Conservation (phyloP, 64 coral and sea anemone species). For the Anthopleura sola region DNA sequence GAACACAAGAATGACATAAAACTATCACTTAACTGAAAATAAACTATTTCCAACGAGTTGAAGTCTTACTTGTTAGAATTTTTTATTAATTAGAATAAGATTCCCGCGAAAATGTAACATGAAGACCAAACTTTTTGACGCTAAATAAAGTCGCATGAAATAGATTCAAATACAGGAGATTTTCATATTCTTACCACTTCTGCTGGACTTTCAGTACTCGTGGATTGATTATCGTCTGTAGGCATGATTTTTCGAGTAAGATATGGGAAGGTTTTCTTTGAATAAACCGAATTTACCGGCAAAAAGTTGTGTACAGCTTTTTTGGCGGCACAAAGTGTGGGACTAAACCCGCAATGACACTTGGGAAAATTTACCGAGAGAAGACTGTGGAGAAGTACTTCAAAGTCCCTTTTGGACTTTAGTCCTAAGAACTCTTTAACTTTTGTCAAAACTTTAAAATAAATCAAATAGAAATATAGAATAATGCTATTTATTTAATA, state of each 20-base stretch:
- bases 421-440: neutral
- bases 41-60: neutral
- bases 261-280: neutral
- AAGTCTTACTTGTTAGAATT: neutral
- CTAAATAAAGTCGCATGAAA: neutral
- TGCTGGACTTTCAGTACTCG: constrained; percentile 77
- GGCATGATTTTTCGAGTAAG: constrained; percentile 62
- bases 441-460: neutral
- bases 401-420: neutral
- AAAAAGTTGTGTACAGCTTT: constrained; percentile 9
- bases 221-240: constrained; percentile 51
- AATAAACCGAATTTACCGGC: neutral
- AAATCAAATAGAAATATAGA: neutral
- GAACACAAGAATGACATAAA: neutral
- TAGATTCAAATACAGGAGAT: neutral
- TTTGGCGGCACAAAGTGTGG: constrained; percentile 53
- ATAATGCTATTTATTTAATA: neutral
- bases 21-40: neutral
- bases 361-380: constrained; percentile 6
- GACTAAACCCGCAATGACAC: neutral
- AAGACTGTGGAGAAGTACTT: neutral
- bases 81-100: neutral
- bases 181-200: constrained; percentile 54
- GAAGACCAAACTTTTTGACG: neutral
- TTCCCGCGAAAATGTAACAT: constrained; percentile 13